These are phyloP conservation scores for Escarpia spicata DNA, from an alignment of 2,888 invertebrate species.

Conservation along the genomic window DNA sequence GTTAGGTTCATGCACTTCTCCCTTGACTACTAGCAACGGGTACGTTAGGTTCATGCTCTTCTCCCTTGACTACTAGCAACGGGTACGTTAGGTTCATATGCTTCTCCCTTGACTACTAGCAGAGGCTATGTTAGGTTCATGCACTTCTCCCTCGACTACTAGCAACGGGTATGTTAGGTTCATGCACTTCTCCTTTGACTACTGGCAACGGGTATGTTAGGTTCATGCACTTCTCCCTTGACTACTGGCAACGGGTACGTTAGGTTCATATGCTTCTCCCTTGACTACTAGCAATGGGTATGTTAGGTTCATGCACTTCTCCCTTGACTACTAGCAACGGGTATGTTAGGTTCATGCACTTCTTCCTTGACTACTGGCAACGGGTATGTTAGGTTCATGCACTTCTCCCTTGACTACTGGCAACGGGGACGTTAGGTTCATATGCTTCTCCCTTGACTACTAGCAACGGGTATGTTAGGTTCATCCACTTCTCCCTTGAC, in stretches of 20 bases:
- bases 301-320: neutral
- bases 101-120: neutral
- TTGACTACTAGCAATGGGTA: neutral
- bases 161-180: too few relatives aligned
- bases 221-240: constrained; percentile 95
- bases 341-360: too few relatives aligned
- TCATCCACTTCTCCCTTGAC: constrained; percentile 93
- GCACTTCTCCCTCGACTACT: too few relatives aligned
- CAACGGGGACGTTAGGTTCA: too few relatives aligned
- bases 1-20: constrained; percentile 91
- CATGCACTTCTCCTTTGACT: too few relatives aligned
- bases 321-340: neutral
- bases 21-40: constrained; percentile 87
- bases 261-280: neutral
- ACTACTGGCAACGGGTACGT: constrained; percentile 80
- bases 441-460: too few relatives aligned
- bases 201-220: constrained; percentile 60
- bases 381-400: too few relatives aligned
- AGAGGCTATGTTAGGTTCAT: too few relatives aligned
- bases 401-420: too few relatives aligned
- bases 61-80: neutral
- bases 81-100: neutral
- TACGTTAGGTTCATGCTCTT: constrained; percentile 9
- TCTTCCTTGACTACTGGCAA: too few relatives aligned
- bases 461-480: too few relatives aligned